Evolutionary conservation across 1,140 invertebrate genomes (phyloP).

Genomic region (Cotesia glomerata): DNA sequence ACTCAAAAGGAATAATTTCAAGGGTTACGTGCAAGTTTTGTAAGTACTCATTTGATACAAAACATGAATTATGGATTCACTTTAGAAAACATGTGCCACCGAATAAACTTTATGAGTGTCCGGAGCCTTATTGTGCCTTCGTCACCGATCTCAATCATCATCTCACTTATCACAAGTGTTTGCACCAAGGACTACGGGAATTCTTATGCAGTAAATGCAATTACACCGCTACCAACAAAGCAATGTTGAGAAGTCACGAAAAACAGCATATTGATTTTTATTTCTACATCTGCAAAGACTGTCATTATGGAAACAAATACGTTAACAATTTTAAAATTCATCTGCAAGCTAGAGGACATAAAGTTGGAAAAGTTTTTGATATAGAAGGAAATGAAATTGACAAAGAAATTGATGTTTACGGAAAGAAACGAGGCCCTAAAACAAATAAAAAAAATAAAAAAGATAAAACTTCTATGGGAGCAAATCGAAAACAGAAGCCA

Average conservation of each 20-base stretch:
- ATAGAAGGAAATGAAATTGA: slow-evolving; percentile 85
- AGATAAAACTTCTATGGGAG: slow-evolving; percentile 34
- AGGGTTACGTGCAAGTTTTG: slow-evolving; percentile 75
- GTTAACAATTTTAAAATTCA: slow-evolving; percentile 97
- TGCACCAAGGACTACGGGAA: slow-evolving; percentile 95
- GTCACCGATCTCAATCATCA: slow-evolving; percentile 99
- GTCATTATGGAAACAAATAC: slow-evolving; percentile 98
- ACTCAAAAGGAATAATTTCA: slow-evolving; percentile 85
- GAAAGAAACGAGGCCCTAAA: slow-evolving; percentile 80
- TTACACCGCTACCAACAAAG: slow-evolving; percentile 97
- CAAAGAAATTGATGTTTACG: slow-evolving; percentile 88
- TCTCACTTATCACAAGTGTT: slow-evolving; percentile 94
- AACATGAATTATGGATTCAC: slow-evolving; percentile 74
- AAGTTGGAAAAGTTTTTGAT: slow-evolving; percentile 84
- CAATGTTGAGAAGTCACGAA: slow-evolving; percentile 98
- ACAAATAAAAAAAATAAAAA: slow-evolving; percentile 17
- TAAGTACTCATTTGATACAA: slow-evolving; percentile 91
- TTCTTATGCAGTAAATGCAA: slow-evolving; percentile 93
- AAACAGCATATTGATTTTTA: slow-evolving; percentile 98
- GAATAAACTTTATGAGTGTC: slow-evolving; percentile 90
- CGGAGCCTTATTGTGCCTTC: slow-evolving; percentile 82
- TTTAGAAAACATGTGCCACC: slow-evolving; percentile 88
- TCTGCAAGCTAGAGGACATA: slow-evolving; percentile 88
- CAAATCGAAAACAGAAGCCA: background rate
- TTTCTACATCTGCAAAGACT: slow-evolving; percentile 93